Evolutionary conservation across 1,140 invertebrate genomes (phyloP), one percentile per base, ranked within the genome.

Genomic region (Spodoptera litura): DNA sequence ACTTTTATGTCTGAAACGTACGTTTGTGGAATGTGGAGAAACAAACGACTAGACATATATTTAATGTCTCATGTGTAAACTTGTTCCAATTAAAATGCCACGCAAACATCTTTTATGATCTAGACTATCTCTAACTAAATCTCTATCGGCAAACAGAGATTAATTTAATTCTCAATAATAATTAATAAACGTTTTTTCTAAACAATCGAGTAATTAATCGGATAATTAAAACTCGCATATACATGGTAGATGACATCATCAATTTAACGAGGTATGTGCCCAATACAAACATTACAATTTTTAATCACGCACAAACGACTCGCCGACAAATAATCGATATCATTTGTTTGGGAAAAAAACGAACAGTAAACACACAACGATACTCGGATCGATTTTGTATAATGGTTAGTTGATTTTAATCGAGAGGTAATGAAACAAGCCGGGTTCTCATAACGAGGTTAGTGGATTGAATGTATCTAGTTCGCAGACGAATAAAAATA

Each of bases 401-500:
- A 73, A 59, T 73, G 11, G 71, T 73, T 73, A 73, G 35, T 59
- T 56, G 71, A 59, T 73, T 58, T 73, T 59, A 73, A 73, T 59
- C 62, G 51, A 68, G 74, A 56, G 35, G 31, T 68, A 77, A 77
- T 77, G 74, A 68, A 77, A 77, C 12, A 55, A 20, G 13, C 27
- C 74, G 52, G 61, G 62, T 66, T 68, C 62, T 49, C n/a, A 66
- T 68, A 77, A 66, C 62, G 52, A 77, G 74, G 74, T 77, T 68
- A 77, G 61, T 68, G 61, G 74, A 66, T 66, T 77, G 53, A 68
- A 68, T 68, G 61, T 68, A 68, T 58, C 61, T 55, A 77, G 61
- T 68, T 27, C 74, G 51, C 31, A 15, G 61, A 56, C 27, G 20
- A 66, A 77, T 77, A 77, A 77, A 77, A 77, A 77, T 77, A 77